phyloP scores from a whole-genome alignment of 2,797 vertebrate species.

The Fratercula arctica region DNA sequence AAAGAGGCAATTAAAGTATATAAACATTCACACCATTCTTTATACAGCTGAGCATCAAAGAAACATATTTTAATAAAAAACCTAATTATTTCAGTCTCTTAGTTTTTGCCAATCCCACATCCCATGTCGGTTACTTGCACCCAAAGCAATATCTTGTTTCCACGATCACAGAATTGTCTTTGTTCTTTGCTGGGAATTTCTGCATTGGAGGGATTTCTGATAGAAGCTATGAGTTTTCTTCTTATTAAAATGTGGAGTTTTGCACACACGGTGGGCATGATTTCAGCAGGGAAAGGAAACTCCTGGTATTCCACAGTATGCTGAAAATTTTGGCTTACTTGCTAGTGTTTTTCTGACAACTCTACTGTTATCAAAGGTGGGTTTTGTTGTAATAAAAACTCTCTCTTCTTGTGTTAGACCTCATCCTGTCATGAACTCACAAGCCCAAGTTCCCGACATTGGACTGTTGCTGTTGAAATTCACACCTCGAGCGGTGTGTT shows the following conservation, averaged over 20 bases:
- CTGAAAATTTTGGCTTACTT: not conserved
- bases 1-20: not conserved
- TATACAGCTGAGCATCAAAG: conserved; percentile 1
- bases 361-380: not conserved
- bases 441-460: rapidly evolving
- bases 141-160: conserved; percentile 60
- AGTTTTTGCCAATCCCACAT: conserved; percentile 15
- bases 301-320: not conserved
- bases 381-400: not conserved
- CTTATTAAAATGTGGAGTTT: not conserved
- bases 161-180: conserved; percentile 34
- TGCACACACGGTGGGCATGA: not conserved
- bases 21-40: conserved; percentile 8
- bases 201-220: conserved; percentile 11
- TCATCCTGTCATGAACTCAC: not conserved
- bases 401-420: not conserved
- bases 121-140: conserved; percentile 37
- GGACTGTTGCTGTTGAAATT: not conserved
- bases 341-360: not conserved
- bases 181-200: conserved; percentile 45
- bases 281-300: not conserved
- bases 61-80: conserved; percentile 56
- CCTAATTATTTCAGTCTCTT: conserved; percentile 36
- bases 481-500: not conserved
- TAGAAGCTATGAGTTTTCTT: not conserved